phyloP scores from a whole-genome alignment of 2,797 vertebrate genomes.

The Furcifer pardalis region DNA sequence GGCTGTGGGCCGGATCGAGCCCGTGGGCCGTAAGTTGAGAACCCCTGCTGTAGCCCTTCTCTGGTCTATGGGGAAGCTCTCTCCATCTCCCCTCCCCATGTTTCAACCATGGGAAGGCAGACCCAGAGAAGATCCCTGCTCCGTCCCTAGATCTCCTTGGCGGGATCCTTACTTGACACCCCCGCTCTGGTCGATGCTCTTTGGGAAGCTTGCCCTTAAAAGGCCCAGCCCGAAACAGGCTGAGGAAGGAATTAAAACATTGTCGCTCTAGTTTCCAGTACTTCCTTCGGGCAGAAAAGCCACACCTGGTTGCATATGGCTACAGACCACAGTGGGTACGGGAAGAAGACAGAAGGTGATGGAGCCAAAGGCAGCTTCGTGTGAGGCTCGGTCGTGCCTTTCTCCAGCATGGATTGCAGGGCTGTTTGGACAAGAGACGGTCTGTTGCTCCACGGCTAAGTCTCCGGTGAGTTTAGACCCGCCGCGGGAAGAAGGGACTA shows the following conservation, averaged over 20 bases:
- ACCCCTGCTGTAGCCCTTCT: no score
- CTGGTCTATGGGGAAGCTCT: no score
- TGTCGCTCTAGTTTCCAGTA: background rate
- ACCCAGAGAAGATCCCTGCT: no score
- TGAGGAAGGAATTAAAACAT: background rate
- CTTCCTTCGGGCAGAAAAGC: background rate
- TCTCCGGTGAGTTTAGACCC: background rate
- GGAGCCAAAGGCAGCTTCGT: background rate
- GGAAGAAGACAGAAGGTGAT: background rate
- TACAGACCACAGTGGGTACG: no score
- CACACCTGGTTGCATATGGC: background rate
- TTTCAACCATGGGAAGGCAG: no score
- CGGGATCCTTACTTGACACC: background rate
- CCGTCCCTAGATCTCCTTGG: background rate
- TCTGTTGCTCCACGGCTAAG: background rate
- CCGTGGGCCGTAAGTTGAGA: no score
- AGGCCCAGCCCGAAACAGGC: background rate
- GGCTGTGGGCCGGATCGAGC: no score
- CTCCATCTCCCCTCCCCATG: no score
- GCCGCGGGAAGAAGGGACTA: constrained; percentile 42
- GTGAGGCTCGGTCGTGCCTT: background rate
- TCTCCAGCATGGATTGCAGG: background rate
- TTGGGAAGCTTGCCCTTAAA: background rate
- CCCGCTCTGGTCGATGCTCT: background rate
- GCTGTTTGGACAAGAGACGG: background rate